A percentile compares a stretch with the other conserved stretches of the same genome.
These are phyloP conservation scores for Dasysyrphus tricinctus DNA, from an alignment of 2,888 invertebrate genomes.

Conservation along the genomic window DNA sequence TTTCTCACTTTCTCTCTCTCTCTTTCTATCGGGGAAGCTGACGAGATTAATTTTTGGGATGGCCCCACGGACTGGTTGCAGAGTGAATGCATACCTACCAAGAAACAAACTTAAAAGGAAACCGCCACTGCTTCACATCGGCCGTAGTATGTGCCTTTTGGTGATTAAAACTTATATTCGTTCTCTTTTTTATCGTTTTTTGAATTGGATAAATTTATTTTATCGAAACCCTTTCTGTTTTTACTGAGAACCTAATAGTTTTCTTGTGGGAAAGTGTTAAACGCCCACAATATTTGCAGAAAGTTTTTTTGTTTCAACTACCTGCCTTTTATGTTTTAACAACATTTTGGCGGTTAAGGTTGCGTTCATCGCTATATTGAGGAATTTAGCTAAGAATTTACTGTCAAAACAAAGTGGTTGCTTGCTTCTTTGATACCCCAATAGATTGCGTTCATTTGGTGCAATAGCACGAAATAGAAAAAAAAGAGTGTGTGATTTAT, in stretches of 20 bases:
- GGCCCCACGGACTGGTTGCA: conserved; percentile 57
- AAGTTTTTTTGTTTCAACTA: conserved; percentile 77
- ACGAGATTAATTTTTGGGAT: conserved; percentile 11
- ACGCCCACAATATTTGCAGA: conserved; percentile 80
- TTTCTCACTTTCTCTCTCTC: neutral
- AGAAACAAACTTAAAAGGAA: conserved; percentile 35
- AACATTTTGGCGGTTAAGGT: conserved; percentile 19
- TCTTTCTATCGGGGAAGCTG: no score
- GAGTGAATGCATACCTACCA: neutral
- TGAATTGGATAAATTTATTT: conserved; percentile 58
- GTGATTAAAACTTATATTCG: conserved; percentile 34
- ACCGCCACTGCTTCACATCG: neutral
- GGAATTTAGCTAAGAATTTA: conserved; percentile 24
- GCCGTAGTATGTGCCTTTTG: conserved; percentile 32
- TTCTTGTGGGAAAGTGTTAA: conserved; percentile 82
- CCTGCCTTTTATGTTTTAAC: neutral
- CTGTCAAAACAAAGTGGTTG: conserved; percentile 12
- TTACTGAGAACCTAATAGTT: conserved; percentile 65
- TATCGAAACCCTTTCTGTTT: conserved; percentile 50
- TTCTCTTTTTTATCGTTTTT: conserved; percentile 34
- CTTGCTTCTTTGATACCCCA: conserved; percentile 52
- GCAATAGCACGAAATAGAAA: conserved; percentile 46
- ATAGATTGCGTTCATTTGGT: conserved; percentile 66
- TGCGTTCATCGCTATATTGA: conserved; percentile 11
- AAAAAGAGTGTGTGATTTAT: neutral